Evolutionary conservation across 2,113 vertebrate genomes (phyloP).

Genomic region (Hyperoodon ampullatus): DNA sequence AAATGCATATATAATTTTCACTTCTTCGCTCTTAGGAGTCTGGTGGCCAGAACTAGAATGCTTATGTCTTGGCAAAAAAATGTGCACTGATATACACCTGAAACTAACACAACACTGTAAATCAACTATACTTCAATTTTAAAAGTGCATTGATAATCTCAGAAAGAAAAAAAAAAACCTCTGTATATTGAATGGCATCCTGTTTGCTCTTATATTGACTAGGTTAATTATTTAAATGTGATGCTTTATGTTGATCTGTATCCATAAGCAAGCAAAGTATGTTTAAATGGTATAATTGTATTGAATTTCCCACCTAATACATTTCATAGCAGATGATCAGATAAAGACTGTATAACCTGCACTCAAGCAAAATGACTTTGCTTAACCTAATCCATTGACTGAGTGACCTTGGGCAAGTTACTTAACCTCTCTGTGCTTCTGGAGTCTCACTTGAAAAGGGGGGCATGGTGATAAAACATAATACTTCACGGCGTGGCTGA

Average conservation of each 20-base stretch:
- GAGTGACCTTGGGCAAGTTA: background rate
- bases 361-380: background rate
- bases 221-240: background rate
- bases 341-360: background rate
- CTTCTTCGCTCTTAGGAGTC: background rate
- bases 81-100: background rate
- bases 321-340: background rate
- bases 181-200: background rate
- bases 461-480: background rate
- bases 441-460: background rate
- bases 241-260: background rate
- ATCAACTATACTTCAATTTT: background rate
- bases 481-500: background rate
- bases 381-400: background rate
- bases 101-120: background rate
- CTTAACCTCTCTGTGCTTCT: slow-evolving; percentile 33
- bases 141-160: background rate
- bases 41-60: no score
- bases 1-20: background rate
- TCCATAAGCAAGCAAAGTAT: background rate
- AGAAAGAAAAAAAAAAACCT: background rate
- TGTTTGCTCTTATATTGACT: background rate
- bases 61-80: background rate
- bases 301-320: background rate
- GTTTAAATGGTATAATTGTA: background rate